Conservation (phyloP, 2,888 invertebrate species). For the Galeopsomyia nigrocyanea region DNA sequence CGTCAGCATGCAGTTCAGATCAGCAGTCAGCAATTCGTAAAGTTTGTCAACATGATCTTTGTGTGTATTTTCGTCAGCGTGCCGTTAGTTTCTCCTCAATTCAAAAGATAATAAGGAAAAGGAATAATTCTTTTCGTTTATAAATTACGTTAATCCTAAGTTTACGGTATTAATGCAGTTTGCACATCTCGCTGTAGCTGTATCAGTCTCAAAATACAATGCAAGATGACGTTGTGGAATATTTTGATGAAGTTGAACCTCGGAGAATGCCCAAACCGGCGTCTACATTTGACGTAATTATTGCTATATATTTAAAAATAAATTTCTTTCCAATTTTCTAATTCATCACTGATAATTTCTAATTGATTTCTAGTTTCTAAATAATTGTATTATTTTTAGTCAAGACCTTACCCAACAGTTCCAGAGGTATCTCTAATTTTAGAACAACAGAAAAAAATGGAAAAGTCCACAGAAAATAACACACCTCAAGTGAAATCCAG, state of each 20-base stretch:
- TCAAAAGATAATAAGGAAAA: conserved; percentile 25
- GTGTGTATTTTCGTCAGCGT: background rate
- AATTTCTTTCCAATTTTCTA: background rate
- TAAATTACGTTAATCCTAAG: background rate
- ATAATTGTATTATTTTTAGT: conserved; percentile 29
- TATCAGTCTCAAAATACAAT: conserved; percentile 22
- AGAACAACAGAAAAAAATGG: conserved; percentile 38
- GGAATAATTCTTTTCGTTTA: conserved; percentile 1
- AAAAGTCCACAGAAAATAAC: conserved; percentile 33
- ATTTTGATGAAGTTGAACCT: conserved; percentile 59
- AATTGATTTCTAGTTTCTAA: background rate
- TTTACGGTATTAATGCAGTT: conserved; percentile 28
- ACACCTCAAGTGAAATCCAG: conserved; percentile 17
- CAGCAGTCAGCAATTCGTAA: background rate
- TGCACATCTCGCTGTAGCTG: background rate
- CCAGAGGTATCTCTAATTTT: conserved; percentile 64
- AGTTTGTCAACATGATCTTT: conserved; percentile 16
- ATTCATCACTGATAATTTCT: background rate
- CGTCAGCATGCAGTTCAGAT: no score
- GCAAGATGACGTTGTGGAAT: conserved; percentile 32
- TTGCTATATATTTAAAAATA: background rate
- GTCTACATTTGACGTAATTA: conserved; percentile 54
- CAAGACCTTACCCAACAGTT: conserved; percentile 55
- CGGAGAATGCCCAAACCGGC: conserved; percentile 57
- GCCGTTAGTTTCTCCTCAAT: conserved; percentile 19